phyloP scores from a whole-genome alignment of 92 coral and sea anemone genomes.

The Diadumene lineata region DNA sequence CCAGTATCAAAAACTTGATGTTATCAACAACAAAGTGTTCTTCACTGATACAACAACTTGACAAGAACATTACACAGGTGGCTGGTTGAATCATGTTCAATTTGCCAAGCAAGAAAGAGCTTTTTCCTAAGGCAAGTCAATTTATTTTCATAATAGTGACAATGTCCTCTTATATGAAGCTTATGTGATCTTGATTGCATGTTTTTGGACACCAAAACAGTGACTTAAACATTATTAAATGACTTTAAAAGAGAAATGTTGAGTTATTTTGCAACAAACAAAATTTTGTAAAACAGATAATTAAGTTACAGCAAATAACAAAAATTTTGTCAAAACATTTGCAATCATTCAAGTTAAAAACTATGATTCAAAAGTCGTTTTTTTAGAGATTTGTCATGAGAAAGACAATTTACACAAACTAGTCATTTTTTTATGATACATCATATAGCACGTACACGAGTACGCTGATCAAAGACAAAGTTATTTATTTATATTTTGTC shows the following conservation, averaged over 20 bases:
- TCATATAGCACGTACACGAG: too few relatives aligned
- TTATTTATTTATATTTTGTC: neutral
- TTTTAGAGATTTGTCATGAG: neutral
- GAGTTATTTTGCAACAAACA: neutral
- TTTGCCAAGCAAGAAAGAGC: neutral
- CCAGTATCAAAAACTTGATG: conserved; percentile 13
- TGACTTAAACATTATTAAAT: neutral
- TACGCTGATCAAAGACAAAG: too few relatives aligned
- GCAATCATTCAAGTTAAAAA: neutral
- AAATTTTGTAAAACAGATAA: neutral
- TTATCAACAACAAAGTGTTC: conserved; percentile 13
- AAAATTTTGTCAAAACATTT: too few relatives aligned
- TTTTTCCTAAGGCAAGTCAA: neutral
- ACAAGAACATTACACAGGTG: conserved; percentile 15
- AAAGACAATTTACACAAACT: neutral
- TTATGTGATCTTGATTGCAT: neutral
- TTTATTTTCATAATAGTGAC: neutral
- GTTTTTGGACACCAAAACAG: neutral
- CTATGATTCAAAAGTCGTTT: neutral
- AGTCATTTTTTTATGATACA: neutral
- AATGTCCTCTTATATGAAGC: too few relatives aligned
- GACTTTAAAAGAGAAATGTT: neutral
- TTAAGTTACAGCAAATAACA: neutral
- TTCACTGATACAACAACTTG: conserved; percentile 14
- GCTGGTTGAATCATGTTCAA: neutral